phyloP scores from a whole-genome alignment of 1,140 invertebrate genomes.

The Belonocnema kinseyi region DNA sequence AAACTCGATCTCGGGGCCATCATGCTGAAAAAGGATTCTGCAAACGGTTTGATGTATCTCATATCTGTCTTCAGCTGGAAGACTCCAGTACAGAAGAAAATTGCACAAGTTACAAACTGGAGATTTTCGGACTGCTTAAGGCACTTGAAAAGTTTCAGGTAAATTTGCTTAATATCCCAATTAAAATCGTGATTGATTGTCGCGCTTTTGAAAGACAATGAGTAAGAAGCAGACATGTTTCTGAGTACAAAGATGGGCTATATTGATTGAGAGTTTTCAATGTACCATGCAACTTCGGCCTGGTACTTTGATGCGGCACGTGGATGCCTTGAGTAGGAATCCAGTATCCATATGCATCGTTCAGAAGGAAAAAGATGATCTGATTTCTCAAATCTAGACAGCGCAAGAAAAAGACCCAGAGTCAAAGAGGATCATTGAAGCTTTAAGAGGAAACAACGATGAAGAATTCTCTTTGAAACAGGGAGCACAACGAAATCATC shows the following conservation, averaged over 20 bases:
- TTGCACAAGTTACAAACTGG: not conserved
- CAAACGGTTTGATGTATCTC: not conserved
- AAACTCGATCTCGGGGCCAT: not conserved
- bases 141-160: not conserved
- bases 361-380: not conserved
- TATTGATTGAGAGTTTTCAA: not conserved
- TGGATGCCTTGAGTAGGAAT: not conserved
- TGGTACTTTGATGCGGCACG: not conserved
- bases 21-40: not conserved
- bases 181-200: not conserved
- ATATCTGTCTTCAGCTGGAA: not conserved
- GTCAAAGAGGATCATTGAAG: not conserved
- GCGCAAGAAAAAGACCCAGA: not conserved
- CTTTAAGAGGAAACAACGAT: not conserved
- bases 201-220: not conserved
- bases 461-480: too few species aligned
- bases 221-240: not conserved
- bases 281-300: not conserved
- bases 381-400: not conserved
- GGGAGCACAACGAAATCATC: too few species aligned
- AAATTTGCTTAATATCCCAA: not conserved
- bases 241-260: not conserved
- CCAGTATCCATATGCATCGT: not conserved
- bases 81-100: not conserved
- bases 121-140: not conserved